A percentile compares a stretch with the other conserved stretches of the same genome.
These are phyloP conservation scores for Drosophila azteca DNA, from an alignment of 1,140 invertebrate species.

Conservation along the genomic window DNA sequence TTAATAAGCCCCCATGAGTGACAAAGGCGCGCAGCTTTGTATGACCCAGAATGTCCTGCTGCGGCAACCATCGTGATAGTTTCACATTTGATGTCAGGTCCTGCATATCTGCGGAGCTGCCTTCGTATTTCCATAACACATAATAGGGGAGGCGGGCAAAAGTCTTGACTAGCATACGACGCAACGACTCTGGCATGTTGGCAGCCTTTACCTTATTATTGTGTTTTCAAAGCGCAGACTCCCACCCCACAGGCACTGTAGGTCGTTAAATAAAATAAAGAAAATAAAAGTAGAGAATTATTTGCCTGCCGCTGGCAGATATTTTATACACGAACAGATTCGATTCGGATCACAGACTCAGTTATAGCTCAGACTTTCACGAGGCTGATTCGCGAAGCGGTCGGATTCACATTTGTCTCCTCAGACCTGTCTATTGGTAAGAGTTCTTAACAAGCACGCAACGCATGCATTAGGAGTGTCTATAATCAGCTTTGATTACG, in stretches of 20 bases:
- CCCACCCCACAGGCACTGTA: too few relatives aligned
- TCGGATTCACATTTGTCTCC: too few relatives aligned
- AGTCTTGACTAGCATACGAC: slow-evolving; percentile 87
- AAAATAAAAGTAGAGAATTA: too few relatives aligned
- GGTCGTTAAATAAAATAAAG: too few relatives aligned
- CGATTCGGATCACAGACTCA: too few relatives aligned
- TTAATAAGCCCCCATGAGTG: slow-evolving; percentile 92
- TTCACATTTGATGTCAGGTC: slow-evolving; percentile 90
- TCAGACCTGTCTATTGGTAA: not conserved
- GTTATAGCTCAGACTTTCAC: too few relatives aligned
- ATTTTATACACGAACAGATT: too few relatives aligned
- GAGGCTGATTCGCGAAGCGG: too few relatives aligned
- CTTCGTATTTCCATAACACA: slow-evolving; percentile 92
- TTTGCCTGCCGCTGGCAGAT: too few relatives aligned
- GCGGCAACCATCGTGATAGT: slow-evolving; percentile 90
- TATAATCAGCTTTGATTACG: not conserved
- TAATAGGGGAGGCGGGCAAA: slow-evolving; percentile 89
- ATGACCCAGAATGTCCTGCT: slow-evolving; percentile 92
- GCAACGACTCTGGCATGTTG: slow-evolving; percentile 89
- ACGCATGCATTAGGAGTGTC: slow-evolving; percentile 7
- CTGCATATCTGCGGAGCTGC: slow-evolving; percentile 86
- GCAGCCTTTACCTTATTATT: slow-evolving; percentile 88
- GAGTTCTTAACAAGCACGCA: slow-evolving; percentile 12
- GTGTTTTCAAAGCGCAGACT: too few relatives aligned
- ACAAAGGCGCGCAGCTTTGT: slow-evolving; percentile 90